Conservation (phyloP, 2,888 invertebrate species). For the Augochlorella aurata region DNA sequence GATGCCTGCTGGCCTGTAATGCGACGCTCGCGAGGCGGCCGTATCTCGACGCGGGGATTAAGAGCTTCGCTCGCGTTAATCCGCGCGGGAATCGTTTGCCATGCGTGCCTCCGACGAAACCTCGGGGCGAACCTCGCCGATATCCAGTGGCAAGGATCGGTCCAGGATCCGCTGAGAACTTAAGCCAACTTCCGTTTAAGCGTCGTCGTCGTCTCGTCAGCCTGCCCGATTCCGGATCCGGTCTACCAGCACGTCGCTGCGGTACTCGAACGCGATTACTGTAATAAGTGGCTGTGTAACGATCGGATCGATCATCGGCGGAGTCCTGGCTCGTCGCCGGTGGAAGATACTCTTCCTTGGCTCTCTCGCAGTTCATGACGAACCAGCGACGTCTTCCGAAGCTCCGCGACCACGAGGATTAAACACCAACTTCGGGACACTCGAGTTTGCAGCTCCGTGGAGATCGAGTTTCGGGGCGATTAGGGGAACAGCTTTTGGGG, state of each 20-base stretch:
- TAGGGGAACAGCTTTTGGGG: background rate
- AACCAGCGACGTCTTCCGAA: background rate
- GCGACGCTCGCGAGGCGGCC: background rate
- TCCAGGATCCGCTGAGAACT: slow-evolving; percentile 57
- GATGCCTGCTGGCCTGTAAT: no score
- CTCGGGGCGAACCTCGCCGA: slow-evolving; percentile 49
- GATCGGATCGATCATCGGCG: slow-evolving; percentile 47
- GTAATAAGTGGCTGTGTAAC: slow-evolving; percentile 46
- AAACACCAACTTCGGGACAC: slow-evolving; percentile 11
- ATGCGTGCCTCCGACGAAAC: slow-evolving; percentile 43
- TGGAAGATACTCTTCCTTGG: background rate
- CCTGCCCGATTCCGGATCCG: slow-evolving; percentile 41
- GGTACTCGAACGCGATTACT: slow-evolving; percentile 46
- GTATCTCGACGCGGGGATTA: slow-evolving; percentile 60
- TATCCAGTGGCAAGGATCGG: slow-evolving; percentile 60
- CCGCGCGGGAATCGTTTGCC: slow-evolving; percentile 62
- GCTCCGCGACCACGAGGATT: background rate
- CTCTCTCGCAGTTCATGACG: background rate
- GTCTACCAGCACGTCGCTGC: slow-evolving; percentile 56
- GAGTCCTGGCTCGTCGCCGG: background rate
- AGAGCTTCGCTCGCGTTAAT: slow-evolving; percentile 59
- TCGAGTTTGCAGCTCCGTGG: background rate
- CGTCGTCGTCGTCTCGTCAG: slow-evolving; percentile 15
- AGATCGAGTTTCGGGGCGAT: background rate
- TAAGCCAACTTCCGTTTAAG: slow-evolving; percentile 65